phyloP scores from a whole-genome alignment of 2,888 invertebrate genomes.

The Onchidella celtica region DNA sequence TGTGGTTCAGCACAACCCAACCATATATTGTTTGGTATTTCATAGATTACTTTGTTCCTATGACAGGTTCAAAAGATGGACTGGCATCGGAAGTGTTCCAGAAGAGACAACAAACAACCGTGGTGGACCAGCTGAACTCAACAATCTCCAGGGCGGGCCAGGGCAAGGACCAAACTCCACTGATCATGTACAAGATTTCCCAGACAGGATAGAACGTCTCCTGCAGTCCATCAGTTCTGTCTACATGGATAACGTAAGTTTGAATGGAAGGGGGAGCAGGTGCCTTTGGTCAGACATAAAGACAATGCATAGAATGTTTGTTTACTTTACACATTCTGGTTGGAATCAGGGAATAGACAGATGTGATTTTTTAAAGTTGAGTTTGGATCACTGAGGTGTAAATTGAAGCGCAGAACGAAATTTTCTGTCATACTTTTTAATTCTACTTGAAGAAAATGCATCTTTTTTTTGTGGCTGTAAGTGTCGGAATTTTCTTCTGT shows the following conservation, averaged over 20 bases:
- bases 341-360: no score
- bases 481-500: not conserved
- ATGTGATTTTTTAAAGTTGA: no score
- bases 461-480: no score
- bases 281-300: not conserved
- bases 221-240: constrained; percentile 77
- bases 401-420: no score
- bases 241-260: constrained; percentile 71
- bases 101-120: not conserved
- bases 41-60: not conserved
- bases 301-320: not conserved
- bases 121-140: not conserved
- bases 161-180: not conserved
- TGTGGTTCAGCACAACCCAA: not conserved
- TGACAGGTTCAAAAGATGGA: constrained; percentile 68
- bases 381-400: no score
- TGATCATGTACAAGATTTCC: constrained; percentile 72
- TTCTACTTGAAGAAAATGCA: no score
- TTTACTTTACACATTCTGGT: not conserved
- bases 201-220: constrained; percentile 77
- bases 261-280: not conserved
- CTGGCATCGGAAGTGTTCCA: constrained; percentile 60
- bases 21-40: not conserved
- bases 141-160: not conserved
- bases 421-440: no score